Conservation (phyloP, 2,113 vertebrate species). For the Lasiurus borealis region DNA sequence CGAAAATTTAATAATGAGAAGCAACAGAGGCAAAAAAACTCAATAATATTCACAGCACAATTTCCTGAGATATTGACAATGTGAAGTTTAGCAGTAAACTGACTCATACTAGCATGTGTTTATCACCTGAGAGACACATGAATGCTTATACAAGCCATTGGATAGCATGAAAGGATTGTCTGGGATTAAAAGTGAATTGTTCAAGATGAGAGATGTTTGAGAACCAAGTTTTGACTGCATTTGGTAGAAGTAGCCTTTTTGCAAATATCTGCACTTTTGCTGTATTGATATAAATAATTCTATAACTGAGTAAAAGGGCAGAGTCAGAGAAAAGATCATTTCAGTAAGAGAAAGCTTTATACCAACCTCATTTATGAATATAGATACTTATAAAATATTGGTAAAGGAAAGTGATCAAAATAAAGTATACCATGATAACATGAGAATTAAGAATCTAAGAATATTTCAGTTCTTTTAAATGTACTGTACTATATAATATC, state of each 20-base stretch:
- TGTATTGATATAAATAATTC: not conserved
- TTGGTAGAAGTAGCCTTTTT: slow-evolving; percentile 25
- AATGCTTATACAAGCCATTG: too few species aligned
- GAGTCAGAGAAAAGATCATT: not conserved
- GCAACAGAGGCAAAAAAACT: too few species aligned
- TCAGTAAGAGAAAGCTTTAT: not conserved
- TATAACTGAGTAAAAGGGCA: not conserved
- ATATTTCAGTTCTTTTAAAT: slow-evolving; percentile 33
- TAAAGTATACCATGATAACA: not conserved
- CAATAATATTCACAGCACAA: too few species aligned
- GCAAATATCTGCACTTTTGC: not conserved
- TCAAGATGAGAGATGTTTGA: too few species aligned
- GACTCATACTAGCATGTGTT: too few species aligned
- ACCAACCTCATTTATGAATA: not conserved
- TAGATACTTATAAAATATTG: slow-evolving; percentile 12
- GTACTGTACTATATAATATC: not conserved
- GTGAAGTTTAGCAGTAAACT: too few species aligned
- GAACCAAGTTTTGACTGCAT: not conserved
- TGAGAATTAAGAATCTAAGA: not conserved
- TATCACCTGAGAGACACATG: too few species aligned
- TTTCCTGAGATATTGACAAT: too few species aligned
- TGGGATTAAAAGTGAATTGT: too few species aligned
- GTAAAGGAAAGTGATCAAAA: not conserved
- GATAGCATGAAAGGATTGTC: too few species aligned
- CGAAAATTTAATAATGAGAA: too few species aligned